Base-by-base conservation (phyloP, 2,797 vertebrate genomes). In the Lagorchestes hirsutus region DNA sequence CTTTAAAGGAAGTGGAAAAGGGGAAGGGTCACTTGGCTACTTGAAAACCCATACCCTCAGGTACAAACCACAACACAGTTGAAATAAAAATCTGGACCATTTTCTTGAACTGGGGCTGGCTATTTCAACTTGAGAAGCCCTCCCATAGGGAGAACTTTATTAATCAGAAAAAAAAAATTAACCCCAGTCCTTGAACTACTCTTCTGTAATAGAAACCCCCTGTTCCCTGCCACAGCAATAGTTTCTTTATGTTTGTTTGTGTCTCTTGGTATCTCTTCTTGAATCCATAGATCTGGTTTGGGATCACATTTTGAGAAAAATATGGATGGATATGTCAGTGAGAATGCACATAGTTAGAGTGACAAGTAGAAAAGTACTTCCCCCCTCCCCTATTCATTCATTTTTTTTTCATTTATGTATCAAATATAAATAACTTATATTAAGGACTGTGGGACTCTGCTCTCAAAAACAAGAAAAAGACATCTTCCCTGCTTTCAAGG, bases 201-300 rank as follows among this genome's bases (percentile, higher is more conserved):
- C 0, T 87, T 95, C 40, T 59, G 90, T 0, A 67, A 54, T 67
- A 59, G 90, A 94, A 93, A 92, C 8, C 54, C 92, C 34, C 94
- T 92, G 22, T 55, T n/a, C 11, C 91, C 90, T 93, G 52, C 90
- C 90, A 94, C 67, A 54, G 8, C 16, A 74, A 1, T 29, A 16
- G 46, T 82, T 82, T 46, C 8, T 59, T 59, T 34, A 58, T 18
- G 16, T 93, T 95, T 93, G 46, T 90, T 93, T 95, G 91, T 59
- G n/a, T 91, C 90, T 46, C 46, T 90, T 57, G 90, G 74, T 0
- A 27, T 62, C 94, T 90, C 54, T 94, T 27, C 57, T 57, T 54
- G 59, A 95, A 58, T 55, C n/a, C 91, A 90, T 14, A 67, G 91
- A 9, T 67, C 22, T 27, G 52, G 18, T 16, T 87, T 91, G 55